Evolutionary conservation across 2,888 invertebrate species (phyloP), one percentile per base, ranked within the genome.

Genomic region (Acleris laterana): DNA sequence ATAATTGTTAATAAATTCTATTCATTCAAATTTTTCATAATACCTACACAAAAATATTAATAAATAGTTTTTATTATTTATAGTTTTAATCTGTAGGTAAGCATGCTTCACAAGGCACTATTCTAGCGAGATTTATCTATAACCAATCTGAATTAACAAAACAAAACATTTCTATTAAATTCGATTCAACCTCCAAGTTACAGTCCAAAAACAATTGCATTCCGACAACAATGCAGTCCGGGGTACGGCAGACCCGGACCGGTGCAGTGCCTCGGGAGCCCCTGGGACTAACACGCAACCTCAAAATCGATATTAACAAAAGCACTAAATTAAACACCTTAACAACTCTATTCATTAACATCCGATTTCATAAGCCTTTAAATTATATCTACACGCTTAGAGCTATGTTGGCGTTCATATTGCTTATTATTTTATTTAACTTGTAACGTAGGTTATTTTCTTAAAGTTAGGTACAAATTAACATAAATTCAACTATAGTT

Each of bases 91-190:
- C 81, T 85, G 78, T 81, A 71, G 72, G 79, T 89, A 91, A 91
- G 92, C 92, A 90, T 91, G 90, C 91, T 81, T 91, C 87, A 86
- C 89, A 93, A 93, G 92, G 92, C 92, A 93, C 92, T 93, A 93
- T 87, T 82, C 92, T 93, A 92, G 90, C 88, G 88, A 91, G 88
- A 89, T 86, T 77, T 74, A 62, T 70, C 74, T 83, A 78, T 75
- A 74, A 78, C 75, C 77, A 88, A 88, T 77, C 77, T 77, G 90
- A 85, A 75, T 69, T 71, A 82, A 82, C 73, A 80, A 84, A 78
- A 74, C 74, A 81, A 86, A 82, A 79, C 84, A 81, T 81, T 73
- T 73, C 82, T 89, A 89, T 81, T 93, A 92, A 93, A 93, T 92
- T 92, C 92, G 91, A 88, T 91, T 91, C 75, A 70, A 82, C 84